Evolutionary conservation across 2,797 vertebrate genomes (phyloP).

Genomic region (Acestrorhynchus altus): DNA sequence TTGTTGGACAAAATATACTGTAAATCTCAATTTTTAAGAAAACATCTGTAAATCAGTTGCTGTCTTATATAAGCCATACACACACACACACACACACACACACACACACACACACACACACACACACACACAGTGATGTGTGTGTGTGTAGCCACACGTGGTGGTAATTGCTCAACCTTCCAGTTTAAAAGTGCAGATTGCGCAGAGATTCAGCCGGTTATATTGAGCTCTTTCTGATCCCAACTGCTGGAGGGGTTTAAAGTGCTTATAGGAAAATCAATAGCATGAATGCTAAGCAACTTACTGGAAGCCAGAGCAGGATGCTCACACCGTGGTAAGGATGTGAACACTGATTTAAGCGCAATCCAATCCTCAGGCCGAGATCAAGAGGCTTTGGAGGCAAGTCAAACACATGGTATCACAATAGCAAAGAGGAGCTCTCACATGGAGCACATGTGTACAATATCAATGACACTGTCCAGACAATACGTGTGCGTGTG

Average conservation of each 20-base stretch:
- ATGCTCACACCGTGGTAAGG: constrained; percentile 90
- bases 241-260: constrained; percentile 80
- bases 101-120: neutral
- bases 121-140: no score
- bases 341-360: constrained; percentile 87
- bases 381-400: constrained; percentile 30
- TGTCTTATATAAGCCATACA: no score
- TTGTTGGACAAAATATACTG: no score
- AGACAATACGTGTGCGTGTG: constrained; percentile 17
- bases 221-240: constrained; percentile 62
- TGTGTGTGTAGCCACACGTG: neutral
- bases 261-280: constrained; percentile 99
- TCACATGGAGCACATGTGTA: neutral
- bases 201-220: constrained; percentile 55
- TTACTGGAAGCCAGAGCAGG: constrained; percentile 96
- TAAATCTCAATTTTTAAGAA: no score
- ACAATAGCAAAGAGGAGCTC: constrained; percentile 15
- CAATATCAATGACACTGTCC: neutral
- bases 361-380: constrained; percentile 51
- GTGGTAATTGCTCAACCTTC: constrained; percentile 53
- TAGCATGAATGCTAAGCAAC: constrained; percentile 97
- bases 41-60: no score
- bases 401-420: constrained; percentile 24
- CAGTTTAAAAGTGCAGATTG: constrained; percentile 57
- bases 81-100: no score